A percentile compares a stretch with the other conserved stretches of the same genome.
These are phyloP conservation scores for Drosophila cardini DNA, from an alignment of 1,140 invertebrate genomes.

Conservation along the genomic window DNA sequence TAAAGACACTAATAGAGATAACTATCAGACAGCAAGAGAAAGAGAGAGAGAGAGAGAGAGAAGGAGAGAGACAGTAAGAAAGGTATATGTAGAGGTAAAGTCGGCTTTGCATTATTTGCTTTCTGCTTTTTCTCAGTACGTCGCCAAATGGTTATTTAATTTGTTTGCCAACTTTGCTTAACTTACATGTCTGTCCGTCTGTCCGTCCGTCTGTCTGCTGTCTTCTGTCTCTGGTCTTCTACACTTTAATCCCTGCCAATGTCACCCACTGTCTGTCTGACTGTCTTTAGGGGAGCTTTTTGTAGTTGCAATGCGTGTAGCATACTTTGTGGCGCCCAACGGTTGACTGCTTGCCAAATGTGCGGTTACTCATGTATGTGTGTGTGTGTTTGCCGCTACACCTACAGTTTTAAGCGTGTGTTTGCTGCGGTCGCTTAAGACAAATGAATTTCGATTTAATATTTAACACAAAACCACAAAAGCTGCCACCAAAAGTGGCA, in stretches of 20 bases:
- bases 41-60: not conserved
- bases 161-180: constrained; percentile 42
- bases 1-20: not conserved
- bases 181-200: constrained; percentile 4
- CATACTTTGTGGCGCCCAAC: constrained; percentile 58
- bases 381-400: not conserved
- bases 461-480: constrained; percentile 66
- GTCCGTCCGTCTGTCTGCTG: not conserved
- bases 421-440: constrained; percentile 55
- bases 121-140: constrained; percentile 8
- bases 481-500: constrained; percentile 65
- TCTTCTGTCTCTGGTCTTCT: not conserved
- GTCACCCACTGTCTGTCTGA: not conserved
- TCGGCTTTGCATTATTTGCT: constrained; percentile 4
- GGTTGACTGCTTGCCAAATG: constrained; percentile 47
- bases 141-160: constrained; percentile 41
- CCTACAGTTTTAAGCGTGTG: not conserved
- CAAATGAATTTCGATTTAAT: constrained; percentile 71
- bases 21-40: not conserved
- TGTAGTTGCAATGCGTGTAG: constrained; percentile 55
- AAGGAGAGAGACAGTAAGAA: not conserved
- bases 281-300: not conserved
- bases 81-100: not conserved
- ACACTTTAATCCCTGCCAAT: too few species aligned
- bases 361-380: constrained; percentile 25